phyloP scores from a whole-genome alignment of 2,113 vertebrate species.

The Amblyopsis rosae region DNA sequence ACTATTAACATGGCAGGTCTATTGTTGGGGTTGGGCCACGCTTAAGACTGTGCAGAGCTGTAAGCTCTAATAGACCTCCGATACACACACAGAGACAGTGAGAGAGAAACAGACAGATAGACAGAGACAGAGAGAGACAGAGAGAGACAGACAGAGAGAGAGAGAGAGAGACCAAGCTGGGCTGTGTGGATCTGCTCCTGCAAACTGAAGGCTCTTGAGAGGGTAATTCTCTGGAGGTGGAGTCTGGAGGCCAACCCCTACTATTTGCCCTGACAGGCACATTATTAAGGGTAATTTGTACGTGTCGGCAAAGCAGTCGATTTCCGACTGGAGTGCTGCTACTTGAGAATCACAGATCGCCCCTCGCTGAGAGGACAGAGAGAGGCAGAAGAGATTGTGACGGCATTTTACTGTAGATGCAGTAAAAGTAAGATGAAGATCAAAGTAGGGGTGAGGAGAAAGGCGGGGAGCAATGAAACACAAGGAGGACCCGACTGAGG shows the following conservation, averaged over 20 bases:
- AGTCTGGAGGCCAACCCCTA: slow-evolving; percentile 43
- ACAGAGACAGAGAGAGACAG: background rate
- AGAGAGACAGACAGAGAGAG: background rate
- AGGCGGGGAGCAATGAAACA: slow-evolving; percentile 14
- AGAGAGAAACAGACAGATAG: no score
- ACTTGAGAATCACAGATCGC: slow-evolving; percentile 69
- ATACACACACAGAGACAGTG: background rate
- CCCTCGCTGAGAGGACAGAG: slow-evolving; percentile 9
- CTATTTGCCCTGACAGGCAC: slow-evolving; percentile 69
- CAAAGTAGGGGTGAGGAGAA: slow-evolving; percentile 7
- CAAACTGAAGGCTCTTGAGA: slow-evolving; percentile 39
- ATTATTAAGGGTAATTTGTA: slow-evolving; percentile 75
- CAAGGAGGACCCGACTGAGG: background rate
- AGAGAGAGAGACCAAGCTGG: slow-evolving; percentile 21
- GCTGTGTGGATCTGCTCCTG: slow-evolving; percentile 37
- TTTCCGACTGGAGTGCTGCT: slow-evolving; percentile 65
- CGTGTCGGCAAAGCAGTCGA: slow-evolving; percentile 53
- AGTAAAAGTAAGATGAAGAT: slow-evolving; percentile 9
- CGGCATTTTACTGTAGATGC: background rate
- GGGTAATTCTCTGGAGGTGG: slow-evolving; percentile 46
- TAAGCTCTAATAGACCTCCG: slow-evolving; percentile 39
- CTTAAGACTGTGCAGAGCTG: slow-evolving; percentile 25
- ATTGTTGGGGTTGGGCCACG: slow-evolving; percentile 31
- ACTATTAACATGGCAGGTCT: slow-evolving; percentile 49
- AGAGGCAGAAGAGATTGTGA: background rate